Evolutionary conservation across 2,888 invertebrate species (phyloP), one percentile per base, ranked within the genome.

Genomic region (Megastigmus dorsalis): DNA sequence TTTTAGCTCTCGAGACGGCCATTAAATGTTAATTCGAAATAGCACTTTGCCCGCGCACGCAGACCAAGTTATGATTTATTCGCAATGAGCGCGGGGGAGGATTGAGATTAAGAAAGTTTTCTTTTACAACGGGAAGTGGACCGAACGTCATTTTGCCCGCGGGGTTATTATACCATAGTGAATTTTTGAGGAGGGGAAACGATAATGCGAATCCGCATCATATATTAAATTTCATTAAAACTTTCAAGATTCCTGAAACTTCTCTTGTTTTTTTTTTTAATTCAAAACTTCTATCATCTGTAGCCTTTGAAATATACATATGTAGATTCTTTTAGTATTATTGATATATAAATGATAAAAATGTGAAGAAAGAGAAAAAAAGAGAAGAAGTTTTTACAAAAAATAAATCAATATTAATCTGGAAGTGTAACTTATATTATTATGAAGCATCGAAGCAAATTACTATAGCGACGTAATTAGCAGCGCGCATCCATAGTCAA

Each of bases 51-150:
- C 18, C 5, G 36, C 23, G n/a, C n/a, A n/a, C n/a, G n/a, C n/a
- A n/a, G n/a, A n/a, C n/a, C n/a, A 38, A 38, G 20, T 68, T 52
- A 28, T 55, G 66, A 72, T 72, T 67, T 26, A 57, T 72, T 63
- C 50, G 57, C 48, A 73, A 60, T 73, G 67, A 60, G 60, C 5
- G 33, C 15, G 9, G 3, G 5, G 20, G 23, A 28, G 20, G 23
- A 28, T 28, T n/a, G 57, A 67, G 52, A 74, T 74, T 74, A 74
- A 74, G 74, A 74, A 74, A 74, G 74, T 74, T 74, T 74, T 69
- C 63, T 63, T 74, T 69, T 48, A 43, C 23, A 52, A 45, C 26
- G n/a, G 18, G n/a, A n/a, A n/a, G n/a, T n/a, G n/a, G n/a, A n/a
- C 9, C 7, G 7, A 4, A 38, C 60, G 33, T 43, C 68, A 20